phyloP scores from a whole-genome alignment of 53 echinoderm and acorn worm species.

The Mesocentrotus franciscanus region DNA sequence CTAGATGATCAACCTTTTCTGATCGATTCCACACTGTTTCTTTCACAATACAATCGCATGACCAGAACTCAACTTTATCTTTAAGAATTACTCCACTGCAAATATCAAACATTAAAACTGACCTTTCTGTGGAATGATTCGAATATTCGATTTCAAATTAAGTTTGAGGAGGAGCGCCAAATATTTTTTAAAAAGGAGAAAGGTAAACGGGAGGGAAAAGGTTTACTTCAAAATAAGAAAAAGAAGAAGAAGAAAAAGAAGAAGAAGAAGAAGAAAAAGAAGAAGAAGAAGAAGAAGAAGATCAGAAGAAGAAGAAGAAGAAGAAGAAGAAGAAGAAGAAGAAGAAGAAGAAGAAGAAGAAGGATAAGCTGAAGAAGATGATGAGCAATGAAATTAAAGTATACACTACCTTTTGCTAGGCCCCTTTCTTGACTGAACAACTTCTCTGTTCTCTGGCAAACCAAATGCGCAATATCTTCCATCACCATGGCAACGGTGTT shows the following conservation, averaged over 20 bases:
- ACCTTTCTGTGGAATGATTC: too few relatives aligned
- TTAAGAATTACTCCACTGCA: too few relatives aligned
- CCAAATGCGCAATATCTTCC: not conserved
- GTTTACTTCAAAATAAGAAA: not conserved
- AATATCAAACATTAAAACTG: too few relatives aligned
- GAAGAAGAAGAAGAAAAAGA: not conserved
- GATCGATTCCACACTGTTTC: too few relatives aligned
- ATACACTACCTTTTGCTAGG: not conserved
- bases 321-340: constrained; percentile 19
- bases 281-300: not conserved
- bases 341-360: not conserved
- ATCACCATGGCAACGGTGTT: constrained; percentile 10
- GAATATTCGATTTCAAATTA: too few relatives aligned
- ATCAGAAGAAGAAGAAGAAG: not conserved
- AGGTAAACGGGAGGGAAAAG: not conserved
- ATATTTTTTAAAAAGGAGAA: too few relatives aligned
- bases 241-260: not conserved
- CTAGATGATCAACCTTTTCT: too few relatives aligned
- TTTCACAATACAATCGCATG: too few relatives aligned
- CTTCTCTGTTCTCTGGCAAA: not conserved
- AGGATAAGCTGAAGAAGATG: not conserved
- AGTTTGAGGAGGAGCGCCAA: too few relatives aligned
- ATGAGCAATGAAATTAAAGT: not conserved
- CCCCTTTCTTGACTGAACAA: not conserved
- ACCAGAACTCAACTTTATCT: too few relatives aligned